phyloP scores from a whole-genome alignment of 2,113 vertebrate genomes.

The Entelurus aequoreus region DNA sequence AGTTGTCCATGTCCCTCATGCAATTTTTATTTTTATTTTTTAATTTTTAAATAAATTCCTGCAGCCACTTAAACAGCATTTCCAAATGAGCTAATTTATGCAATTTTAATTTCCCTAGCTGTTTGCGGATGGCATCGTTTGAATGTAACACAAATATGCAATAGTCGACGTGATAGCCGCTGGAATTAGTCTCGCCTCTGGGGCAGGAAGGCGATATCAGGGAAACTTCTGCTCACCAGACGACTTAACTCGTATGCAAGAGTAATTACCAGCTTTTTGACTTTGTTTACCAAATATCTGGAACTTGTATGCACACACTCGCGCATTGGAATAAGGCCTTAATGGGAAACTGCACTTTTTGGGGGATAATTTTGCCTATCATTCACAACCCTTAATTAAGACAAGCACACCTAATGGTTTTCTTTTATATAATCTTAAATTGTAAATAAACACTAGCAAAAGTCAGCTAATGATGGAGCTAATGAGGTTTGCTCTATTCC shows the following conservation, averaged over 20 bases:
- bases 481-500: too few relatives aligned
- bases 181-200: slow-evolving; percentile 9
- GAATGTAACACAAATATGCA: slow-evolving; percentile 11
- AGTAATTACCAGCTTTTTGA: slow-evolving; percentile 38
- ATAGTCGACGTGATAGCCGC: background rate
- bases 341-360: too few relatives aligned
- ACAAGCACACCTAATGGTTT: too few relatives aligned
- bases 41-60: background rate
- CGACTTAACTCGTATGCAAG: slow-evolving; percentile 26
- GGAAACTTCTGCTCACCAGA: slow-evolving; percentile 17
- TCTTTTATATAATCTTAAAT: too few relatives aligned
- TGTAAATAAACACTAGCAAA: too few relatives aligned
- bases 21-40: background rate
- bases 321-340: background rate
- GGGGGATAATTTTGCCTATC: too few relatives aligned
- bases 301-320: slow-evolving; percentile 2
- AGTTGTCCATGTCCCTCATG: background rate
- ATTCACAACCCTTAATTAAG: too few relatives aligned
- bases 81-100: background rate
- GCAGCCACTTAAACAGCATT: background rate
- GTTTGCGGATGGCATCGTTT: background rate
- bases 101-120: background rate
- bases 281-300: slow-evolving; percentile 27
- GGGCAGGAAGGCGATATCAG: slow-evolving; percentile 19
- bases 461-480: too few relatives aligned